Evolutionary conservation across 2,797 vertebrate genomes (phyloP).

Genomic region (Hypotaenidia philippensis): DNA sequence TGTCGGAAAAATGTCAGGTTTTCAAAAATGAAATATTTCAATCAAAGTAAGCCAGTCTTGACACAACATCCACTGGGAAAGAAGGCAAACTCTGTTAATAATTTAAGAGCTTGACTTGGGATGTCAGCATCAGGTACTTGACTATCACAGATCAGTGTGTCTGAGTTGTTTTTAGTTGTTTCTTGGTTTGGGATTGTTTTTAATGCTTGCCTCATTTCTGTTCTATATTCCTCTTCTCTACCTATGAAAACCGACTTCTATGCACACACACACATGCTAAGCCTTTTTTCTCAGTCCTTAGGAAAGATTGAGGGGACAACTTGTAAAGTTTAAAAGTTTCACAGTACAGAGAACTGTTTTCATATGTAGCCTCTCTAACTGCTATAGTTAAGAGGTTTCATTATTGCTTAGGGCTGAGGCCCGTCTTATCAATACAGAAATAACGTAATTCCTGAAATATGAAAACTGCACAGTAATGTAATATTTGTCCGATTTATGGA

Average conservation of each 20-base stretch:
- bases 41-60: conserved; percentile 21
- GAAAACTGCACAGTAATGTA: not conserved
- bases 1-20: not conserved
- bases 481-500: not conserved
- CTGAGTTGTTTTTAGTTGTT: not conserved
- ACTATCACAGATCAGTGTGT: not conserved
- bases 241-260: not conserved
- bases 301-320: not conserved
- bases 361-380: not conserved
- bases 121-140: conserved; percentile 12
- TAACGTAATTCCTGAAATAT: not conserved
- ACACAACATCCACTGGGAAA: not conserved
- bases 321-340: not conserved
- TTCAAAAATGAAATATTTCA: conserved; percentile 18
- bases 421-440: not conserved
- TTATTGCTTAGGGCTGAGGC: not conserved
- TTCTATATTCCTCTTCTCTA: not conserved
- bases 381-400: not conserved
- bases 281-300: not conserved
- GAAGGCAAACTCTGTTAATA: conserved; percentile 4
- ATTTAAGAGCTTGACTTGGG: conserved; percentile 16
- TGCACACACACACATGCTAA: not conserved
- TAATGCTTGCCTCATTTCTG: not conserved
- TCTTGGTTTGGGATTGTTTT: not conserved
- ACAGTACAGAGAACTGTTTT: not conserved